A percentile compares a stretch with the other conserved stretches of the same genome.
Conservation (phyloP, 2,888 invertebrate genomes). For the Drosophila bunnanda region DNA sequence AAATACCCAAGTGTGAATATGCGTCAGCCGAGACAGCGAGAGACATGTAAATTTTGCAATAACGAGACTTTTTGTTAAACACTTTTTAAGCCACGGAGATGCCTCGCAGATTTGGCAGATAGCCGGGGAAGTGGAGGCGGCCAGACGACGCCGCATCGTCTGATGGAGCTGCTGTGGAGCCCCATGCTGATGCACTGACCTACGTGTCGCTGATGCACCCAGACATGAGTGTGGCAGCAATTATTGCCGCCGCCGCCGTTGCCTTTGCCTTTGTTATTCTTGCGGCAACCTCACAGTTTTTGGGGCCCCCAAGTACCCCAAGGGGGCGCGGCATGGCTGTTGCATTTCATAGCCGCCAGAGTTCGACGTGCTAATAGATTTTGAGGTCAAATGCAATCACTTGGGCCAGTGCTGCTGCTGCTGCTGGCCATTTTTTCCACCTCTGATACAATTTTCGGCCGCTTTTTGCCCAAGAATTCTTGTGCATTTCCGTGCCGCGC, state of each 20-base stretch:
- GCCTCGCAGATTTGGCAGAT: conserved; percentile 59
- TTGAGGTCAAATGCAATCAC: conserved; percentile 80
- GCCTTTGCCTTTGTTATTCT: conserved; percentile 23
- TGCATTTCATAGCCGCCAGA: conserved; percentile 78
- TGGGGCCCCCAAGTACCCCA: conserved; percentile 32
- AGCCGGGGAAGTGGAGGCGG: conserved; percentile 28
- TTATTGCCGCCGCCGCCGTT: conserved; percentile 39
- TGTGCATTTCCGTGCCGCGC: conserved; percentile 71
- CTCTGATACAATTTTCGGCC: conserved; percentile 65
- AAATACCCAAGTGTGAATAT: conserved; percentile 63
- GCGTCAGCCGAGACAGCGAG: conserved; percentile 42
- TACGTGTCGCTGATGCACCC: conserved; percentile 71
- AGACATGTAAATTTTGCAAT: conserved; percentile 69
- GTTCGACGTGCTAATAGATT: conserved; percentile 83
- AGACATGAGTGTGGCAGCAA: conserved; percentile 58
- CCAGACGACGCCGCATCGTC: conserved; percentile 52
- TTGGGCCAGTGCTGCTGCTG: conserved; percentile 41
- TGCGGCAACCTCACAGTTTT: conserved; percentile 80
- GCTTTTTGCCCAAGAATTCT: conserved; percentile 73
- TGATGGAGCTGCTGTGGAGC: conserved; percentile 27
- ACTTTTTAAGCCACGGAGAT: conserved; percentile 44
- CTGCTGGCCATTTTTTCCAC: conserved; percentile 45
- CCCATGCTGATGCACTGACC: conserved; percentile 68
- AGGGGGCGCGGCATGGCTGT: conserved; percentile 54
- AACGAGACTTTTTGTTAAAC: conserved; percentile 49